These are phyloP conservation scores for Papilio helenus DNA, from an alignment of 1,140 invertebrate species.

Conservation along the genomic window DNA sequence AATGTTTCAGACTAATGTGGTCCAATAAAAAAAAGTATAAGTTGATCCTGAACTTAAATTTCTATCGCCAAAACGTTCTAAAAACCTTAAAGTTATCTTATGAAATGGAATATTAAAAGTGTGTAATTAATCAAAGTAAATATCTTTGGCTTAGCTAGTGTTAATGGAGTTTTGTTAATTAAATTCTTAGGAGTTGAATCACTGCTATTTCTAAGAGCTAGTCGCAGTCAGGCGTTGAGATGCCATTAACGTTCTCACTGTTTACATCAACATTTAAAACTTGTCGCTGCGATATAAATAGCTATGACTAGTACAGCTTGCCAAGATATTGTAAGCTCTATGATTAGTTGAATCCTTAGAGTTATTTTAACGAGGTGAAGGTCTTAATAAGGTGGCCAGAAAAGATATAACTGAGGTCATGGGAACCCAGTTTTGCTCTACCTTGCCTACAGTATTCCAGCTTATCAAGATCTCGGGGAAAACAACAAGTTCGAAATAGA, in stretches of 20 bases:
- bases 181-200: slow-evolving; percentile 20
- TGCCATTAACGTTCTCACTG: slow-evolving; percentile 41
- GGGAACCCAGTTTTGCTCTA: slow-evolving; percentile 36
- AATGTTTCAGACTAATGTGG: neutral
- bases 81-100: neutral
- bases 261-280: slow-evolving; percentile 48
- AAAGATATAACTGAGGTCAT: neutral
- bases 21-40: neutral
- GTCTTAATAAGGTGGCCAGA: neutral
- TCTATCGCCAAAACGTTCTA: too few species aligned
- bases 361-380: slow-evolving; percentile 19
- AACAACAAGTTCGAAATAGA: neutral
- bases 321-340: slow-evolving; percentile 11
- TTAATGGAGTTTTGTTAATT: slow-evolving; percentile 24
- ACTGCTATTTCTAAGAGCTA: slow-evolving; percentile 28
- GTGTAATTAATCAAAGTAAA: neutral
- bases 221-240: neutral
- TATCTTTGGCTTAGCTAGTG: neutral
- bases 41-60: too few species aligned
- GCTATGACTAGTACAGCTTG: slow-evolving; percentile 46
- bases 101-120: neutral
- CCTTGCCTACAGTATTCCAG: slow-evolving; percentile 27
- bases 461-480: neutral
- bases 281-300: slow-evolving; percentile 56
- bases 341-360: slow-evolving; percentile 21